Percentiles rank a stretch among this genome's conserved stretches.
Evolutionary conservation across 1,140 invertebrate genomes (phyloP).

Genomic region (Hypothenemus hampei): DNA sequence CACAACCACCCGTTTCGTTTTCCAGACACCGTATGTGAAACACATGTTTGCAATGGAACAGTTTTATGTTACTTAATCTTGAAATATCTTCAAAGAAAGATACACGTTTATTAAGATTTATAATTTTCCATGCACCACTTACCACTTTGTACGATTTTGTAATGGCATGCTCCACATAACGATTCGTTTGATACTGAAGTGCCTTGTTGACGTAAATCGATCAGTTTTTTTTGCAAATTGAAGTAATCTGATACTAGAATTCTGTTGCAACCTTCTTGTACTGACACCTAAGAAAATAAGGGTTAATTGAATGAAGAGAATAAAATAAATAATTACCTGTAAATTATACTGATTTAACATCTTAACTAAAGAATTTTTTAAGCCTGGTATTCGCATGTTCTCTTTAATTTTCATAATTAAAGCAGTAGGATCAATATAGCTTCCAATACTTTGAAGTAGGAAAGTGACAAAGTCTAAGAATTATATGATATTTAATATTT

Average conservation of each 20-base stretch:
- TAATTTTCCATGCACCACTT: constrained; percentile 54
- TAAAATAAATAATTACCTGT: constrained; percentile 58
- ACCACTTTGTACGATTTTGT: constrained; percentile 50
- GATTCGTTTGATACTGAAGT: constrained; percentile 66
- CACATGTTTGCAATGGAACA: constrained; percentile 86
- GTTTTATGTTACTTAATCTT: constrained; percentile 51
- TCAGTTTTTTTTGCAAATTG: constrained; percentile 76
- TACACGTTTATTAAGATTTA: constrained; percentile 1
- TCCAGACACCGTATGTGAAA: constrained; percentile 84
- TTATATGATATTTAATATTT: constrained; percentile 43
- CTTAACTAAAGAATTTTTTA: constrained; percentile 88
- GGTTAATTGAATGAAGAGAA: no score
- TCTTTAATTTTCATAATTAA: constrained; percentile 81
- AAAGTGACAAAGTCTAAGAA: constrained; percentile 67
- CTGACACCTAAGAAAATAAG: constrained; percentile 58
- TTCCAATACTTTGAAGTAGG: constrained; percentile 75
- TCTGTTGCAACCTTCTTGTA: constrained; percentile 84
- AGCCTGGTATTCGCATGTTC: constrained; percentile 78
- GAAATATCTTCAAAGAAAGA: constrained; percentile 32
- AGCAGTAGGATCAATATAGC: constrained; percentile 85
- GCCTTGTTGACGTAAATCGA: constrained; percentile 71
- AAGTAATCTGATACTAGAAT: constrained; percentile 87
- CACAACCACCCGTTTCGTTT: constrained; percentile 35
- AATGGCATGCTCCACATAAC: constrained; percentile 70
- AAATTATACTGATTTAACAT: constrained; percentile 95